A percentile compares a stretch with the other conserved stretches of the same genome.
These are phyloP conservation scores for Amphipyra tragopoginis DNA, from an alignment of 2,888 invertebrate genomes.

Conservation along the genomic window DNA sequence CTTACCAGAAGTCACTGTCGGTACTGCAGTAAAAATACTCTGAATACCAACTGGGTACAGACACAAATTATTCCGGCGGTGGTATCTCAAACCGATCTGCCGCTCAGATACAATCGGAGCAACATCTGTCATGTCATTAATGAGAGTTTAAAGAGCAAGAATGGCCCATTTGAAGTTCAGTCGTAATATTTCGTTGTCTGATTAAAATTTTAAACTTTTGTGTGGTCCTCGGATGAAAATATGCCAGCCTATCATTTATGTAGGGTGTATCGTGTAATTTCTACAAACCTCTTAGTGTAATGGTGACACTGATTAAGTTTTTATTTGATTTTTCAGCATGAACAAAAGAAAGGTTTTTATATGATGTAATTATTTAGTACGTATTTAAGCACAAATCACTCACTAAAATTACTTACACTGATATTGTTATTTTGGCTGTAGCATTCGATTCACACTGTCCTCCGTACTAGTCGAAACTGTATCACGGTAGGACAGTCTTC, in stretches of 20 bases:
- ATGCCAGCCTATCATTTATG: not conserved
- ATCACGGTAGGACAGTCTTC: no score
- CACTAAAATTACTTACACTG: no score
- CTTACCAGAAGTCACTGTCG: slow-evolving; percentile 25
- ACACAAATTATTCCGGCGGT: slow-evolving; percentile 33
- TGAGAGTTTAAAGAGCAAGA: slow-evolving; percentile 45
- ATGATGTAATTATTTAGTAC: no score
- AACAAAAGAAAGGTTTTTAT: no score
- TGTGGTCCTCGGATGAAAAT: slow-evolving; percentile 35
- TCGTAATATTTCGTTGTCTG: slow-evolving; percentile 44
- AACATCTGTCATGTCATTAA: slow-evolving; percentile 53
- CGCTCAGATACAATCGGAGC: slow-evolving; percentile 50
- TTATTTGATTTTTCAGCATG: no score
- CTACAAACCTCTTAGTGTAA: no score
- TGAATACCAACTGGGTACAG: slow-evolving; percentile 29
- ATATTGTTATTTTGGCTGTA: no score
- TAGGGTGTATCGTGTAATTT: no score
- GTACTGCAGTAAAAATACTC: slow-evolving; percentile 45
- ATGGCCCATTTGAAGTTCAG: slow-evolving; percentile 41
- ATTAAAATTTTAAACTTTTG: slow-evolving; percentile 35
- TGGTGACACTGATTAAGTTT: no score
- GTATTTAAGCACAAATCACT: no score
- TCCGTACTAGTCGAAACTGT: no score
- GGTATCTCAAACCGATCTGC: slow-evolving; percentile 51
- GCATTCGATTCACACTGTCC: no score